A percentile compares a stretch with the other conserved stretches of the same genome.
phyloP scores from a whole-genome alignment of 2,113 vertebrate genomes.

The Carassius auratus region DNA sequence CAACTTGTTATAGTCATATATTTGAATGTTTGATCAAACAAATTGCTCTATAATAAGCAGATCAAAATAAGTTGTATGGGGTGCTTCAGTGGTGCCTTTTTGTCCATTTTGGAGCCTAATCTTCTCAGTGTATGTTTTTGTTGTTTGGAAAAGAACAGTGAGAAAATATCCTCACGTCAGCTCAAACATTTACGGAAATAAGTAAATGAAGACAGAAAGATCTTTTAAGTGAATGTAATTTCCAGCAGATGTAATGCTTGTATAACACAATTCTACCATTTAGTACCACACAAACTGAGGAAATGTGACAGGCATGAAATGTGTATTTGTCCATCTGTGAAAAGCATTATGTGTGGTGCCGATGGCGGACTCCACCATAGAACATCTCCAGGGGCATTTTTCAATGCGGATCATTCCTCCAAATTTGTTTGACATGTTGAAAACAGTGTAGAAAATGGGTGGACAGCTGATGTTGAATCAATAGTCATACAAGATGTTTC shows the following conservation, averaged over 20 bases:
- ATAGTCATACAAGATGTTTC: constrained; percentile 44
- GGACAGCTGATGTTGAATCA: constrained; percentile 43
- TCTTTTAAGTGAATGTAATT: background rate
- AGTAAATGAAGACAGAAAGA: background rate
- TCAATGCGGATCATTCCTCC: constrained; percentile 31
- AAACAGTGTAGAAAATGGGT: constrained; percentile 36
- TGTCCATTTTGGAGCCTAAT: background rate
- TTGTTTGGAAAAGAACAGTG: background rate
- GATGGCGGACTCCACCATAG: background rate
- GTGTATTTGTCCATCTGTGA: constrained; percentile 21
- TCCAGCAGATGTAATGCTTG: constrained; percentile 2
- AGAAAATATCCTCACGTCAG: background rate
- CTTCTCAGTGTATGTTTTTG: background rate
- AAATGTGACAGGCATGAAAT: constrained; percentile 6
- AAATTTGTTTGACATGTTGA: constrained; percentile 37
- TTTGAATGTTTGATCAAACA: background rate
- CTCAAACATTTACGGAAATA: background rate
- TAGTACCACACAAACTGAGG: background rate
- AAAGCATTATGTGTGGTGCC: constrained; percentile 19
- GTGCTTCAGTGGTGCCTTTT: background rate
- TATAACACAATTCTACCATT: background rate
- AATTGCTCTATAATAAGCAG: background rate
- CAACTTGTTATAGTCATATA: background rate
- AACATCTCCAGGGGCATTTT: constrained; percentile 14
- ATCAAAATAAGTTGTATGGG: background rate